Percentiles rank a stretch among this genome's conserved stretches.
phyloP scores from a whole-genome alignment of 92 coral and sea anemone species.

The Parazoanthus darwini region DNA sequence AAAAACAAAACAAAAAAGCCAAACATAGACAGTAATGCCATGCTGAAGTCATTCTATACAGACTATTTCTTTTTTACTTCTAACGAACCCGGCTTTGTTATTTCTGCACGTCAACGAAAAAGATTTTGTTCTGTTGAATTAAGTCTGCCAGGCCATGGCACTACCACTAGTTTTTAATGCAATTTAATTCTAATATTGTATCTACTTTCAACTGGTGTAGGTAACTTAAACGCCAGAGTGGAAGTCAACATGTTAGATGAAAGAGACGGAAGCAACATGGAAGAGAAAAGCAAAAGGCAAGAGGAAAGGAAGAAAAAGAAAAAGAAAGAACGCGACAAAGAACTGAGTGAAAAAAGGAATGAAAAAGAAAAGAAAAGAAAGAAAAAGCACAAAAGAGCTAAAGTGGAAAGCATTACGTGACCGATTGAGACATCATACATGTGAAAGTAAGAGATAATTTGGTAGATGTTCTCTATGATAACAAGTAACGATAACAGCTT shows the following conservation, averaged over 20 bases:
- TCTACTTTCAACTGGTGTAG: not conserved
- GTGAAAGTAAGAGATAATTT: not conserved
- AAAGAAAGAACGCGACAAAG: conserved; percentile 28
- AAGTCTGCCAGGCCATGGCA: not conserved
- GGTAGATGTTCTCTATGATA: too few species aligned
- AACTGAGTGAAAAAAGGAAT: not conserved
- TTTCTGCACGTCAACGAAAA: too few species aligned
- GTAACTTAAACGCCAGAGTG: not conserved
- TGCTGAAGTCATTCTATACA: too few species aligned
- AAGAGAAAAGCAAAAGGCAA: not conserved
- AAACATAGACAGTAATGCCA: too few species aligned
- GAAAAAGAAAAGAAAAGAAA: not conserved
- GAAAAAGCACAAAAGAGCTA: not conserved
- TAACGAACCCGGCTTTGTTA: too few species aligned
- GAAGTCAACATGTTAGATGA: not conserved
- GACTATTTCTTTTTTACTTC: not conserved
- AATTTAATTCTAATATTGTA: not conserved
- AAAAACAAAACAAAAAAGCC: too few species aligned
- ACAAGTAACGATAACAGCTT: too few species aligned
- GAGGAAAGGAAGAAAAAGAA: conserved; percentile 13
- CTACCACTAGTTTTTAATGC: not conserved
- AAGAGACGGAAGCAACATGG: not conserved
- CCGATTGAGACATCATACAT: not conserved
- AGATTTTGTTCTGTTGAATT: too few species aligned
- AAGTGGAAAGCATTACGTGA: not conserved